These are phyloP conservation scores for Martes martes DNA, from an alignment of 2,113 vertebrate species.

Conservation along the genomic window DNA sequence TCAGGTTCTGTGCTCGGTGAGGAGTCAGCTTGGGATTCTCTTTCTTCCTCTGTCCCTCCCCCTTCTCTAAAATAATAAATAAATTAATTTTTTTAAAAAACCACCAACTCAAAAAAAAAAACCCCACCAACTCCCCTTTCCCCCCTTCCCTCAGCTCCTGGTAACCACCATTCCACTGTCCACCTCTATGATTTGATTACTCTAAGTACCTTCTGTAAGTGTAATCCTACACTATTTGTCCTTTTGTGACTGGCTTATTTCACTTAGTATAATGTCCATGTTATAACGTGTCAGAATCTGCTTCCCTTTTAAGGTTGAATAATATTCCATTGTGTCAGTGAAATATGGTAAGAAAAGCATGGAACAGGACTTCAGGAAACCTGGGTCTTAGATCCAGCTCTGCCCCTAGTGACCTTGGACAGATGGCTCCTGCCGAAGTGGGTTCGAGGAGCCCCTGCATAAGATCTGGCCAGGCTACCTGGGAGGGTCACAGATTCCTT, in stretches of 20 bases:
- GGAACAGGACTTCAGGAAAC: background rate
- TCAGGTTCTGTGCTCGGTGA: background rate
- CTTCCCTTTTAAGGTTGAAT: background rate
- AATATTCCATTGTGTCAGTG: background rate
- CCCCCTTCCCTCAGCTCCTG: background rate
- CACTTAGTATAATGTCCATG: background rate
- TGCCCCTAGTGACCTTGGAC: background rate
- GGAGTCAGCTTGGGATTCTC: background rate
- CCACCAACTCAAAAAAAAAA: too few species aligned
- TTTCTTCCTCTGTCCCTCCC: background rate
- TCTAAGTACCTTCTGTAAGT: background rate
- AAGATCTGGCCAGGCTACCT: background rate
- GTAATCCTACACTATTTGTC: background rate
- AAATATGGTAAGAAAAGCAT: background rate
- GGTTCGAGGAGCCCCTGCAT: background rate
- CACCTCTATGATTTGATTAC: background rate
- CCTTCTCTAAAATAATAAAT: background rate
- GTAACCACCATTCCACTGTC: background rate
- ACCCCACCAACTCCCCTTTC: background rate
- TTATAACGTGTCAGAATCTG: background rate
- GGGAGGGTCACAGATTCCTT: background rate
- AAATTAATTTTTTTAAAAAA: background rate
- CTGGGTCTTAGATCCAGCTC: background rate
- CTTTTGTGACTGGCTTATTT: background rate
- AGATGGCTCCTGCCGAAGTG: background rate